phyloP scores from a whole-genome alignment of 2,113 vertebrate genomes.

The Verasper variegatus region DNA sequence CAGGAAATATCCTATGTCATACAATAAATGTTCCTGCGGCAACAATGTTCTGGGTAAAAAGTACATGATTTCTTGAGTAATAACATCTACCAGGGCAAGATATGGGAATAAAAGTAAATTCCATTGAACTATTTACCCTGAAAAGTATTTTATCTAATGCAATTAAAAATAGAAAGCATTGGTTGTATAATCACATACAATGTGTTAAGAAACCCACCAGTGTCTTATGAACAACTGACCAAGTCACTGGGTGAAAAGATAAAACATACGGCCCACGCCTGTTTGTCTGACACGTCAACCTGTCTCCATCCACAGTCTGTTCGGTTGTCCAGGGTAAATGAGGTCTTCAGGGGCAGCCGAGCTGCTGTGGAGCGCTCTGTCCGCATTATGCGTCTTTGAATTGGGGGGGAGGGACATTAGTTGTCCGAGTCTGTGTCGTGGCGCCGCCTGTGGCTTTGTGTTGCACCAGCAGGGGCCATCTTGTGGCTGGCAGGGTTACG shows the following conservation, averaged over 20 bases:
- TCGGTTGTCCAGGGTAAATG: conserved; percentile 38
- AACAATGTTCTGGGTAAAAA: background rate
- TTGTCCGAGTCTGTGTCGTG: conserved; percentile 85
- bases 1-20: too few relatives aligned
- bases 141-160: background rate
- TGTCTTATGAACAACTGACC: background rate
- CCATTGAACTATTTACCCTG: background rate
- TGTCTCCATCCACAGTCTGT: conserved; percentile 16
- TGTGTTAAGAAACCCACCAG: background rate
- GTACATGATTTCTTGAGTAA: background rate
- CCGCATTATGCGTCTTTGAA: conserved; percentile 43
- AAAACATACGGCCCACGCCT: conserved; percentile 21
- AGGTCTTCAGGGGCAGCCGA: conserved; percentile 43
- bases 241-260: conserved; percentile 1
- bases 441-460: conserved; percentile 75
- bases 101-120: background rate
- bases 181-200: conserved; percentile 9
- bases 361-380: conserved; percentile 46
- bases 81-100: background rate
- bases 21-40: background rate
- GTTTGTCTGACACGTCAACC: conserved; percentile 26
- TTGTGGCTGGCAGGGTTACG: conserved; percentile 61
- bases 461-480: conserved; percentile 62
- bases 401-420: conserved; percentile 66
- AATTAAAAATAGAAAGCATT: conserved; percentile 3